A percentile compares a stretch with the other conserved stretches of the same genome.
These are phyloP conservation scores for Ploceus nigricollis DNA, from an alignment of 2,113 vertebrate genomes.

Conservation along the genomic window DNA sequence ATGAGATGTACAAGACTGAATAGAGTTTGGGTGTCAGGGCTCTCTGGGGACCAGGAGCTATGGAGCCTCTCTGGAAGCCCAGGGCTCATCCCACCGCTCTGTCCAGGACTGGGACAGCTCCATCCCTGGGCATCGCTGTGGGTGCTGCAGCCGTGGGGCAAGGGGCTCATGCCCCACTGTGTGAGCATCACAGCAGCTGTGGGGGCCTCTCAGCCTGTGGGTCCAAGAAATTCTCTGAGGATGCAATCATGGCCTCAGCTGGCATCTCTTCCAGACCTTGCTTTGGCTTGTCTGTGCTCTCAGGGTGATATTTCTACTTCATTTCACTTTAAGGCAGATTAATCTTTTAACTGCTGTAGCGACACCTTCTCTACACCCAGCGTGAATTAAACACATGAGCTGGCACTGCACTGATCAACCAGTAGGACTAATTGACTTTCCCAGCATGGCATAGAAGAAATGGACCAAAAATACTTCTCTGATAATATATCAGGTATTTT, in stretches of 20 bases:
- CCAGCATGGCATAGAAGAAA: neutral
- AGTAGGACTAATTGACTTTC: neutral
- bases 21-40: neutral
- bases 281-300: neutral
- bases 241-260: neutral
- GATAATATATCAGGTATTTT: neutral
- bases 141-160: fast-evolving
- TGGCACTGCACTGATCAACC: neutral
- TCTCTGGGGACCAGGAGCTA: neutral
- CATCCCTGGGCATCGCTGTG: neutral
- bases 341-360: neutral
- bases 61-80: neutral
- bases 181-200: neutral
- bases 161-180: fast-evolving
- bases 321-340: neutral
- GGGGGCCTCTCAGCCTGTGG: neutral
- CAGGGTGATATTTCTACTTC: neutral
- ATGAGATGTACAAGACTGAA: neutral
- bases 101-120: neutral
- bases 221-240: neutral
- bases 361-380: neutral
- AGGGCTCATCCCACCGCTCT: neutral
- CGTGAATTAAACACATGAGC: neutral
- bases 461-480: neutral
- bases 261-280: neutral